Evolutionary conservation across 2,888 invertebrate genomes (phyloP).

Genomic region (Deilephila elpenor): DNA sequence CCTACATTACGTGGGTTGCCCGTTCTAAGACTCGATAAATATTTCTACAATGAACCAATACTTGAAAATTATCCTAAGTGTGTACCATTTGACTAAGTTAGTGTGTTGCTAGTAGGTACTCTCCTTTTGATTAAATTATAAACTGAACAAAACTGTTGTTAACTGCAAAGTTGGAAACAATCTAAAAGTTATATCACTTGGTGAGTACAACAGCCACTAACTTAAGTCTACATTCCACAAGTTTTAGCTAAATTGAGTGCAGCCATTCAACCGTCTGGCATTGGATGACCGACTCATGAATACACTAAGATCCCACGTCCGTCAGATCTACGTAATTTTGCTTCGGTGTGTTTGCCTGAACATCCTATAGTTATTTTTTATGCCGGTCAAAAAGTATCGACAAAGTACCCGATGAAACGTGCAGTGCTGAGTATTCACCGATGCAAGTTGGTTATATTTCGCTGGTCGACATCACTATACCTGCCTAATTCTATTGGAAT

Average conservation of each 20-base stretch:
- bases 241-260: conserved; percentile 16
- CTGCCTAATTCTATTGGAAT: too few species aligned
- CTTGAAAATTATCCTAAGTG: background rate
- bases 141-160: conserved; percentile 15
- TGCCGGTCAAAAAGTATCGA: too few species aligned
- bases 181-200: conserved; percentile 9
- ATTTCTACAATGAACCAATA: background rate
- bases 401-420: too few species aligned
- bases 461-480: too few species aligned
- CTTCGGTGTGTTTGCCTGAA: too few species aligned
- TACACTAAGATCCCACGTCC: background rate
- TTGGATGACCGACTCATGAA: background rate
- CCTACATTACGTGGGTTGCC: too few species aligned
- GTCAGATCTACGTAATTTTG: too few species aligned
- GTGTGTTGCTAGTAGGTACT: background rate
- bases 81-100: too few species aligned
- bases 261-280: background rate
- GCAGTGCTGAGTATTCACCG: too few species aligned
- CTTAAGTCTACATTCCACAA: conserved; percentile 8
- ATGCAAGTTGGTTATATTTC: too few species aligned
- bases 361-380: too few species aligned
- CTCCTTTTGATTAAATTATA: conserved; percentile 6
- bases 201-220: background rate
- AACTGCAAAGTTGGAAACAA: conserved; percentile 13
- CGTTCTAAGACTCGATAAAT: too few species aligned